phyloP scores from a whole-genome alignment of 2,888 invertebrate genomes.

The Dermolepida albohirtum region DNA sequence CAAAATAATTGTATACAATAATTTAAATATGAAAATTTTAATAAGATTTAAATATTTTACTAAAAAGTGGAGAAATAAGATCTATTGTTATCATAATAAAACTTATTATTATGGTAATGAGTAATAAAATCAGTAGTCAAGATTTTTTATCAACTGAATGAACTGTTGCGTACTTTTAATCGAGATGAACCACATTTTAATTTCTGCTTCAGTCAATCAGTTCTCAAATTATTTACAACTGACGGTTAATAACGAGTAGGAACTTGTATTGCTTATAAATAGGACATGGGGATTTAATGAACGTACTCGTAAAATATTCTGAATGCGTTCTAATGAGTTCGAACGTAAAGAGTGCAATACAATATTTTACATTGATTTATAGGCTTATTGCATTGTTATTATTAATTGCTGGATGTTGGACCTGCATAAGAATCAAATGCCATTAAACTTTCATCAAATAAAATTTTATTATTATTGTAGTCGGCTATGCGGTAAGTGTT shows the following conservation, averaged over 20 bases:
- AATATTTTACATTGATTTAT: constrained; percentile 22
- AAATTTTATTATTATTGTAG: constrained; percentile 17
- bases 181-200: too few species aligned
- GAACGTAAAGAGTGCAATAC: constrained; percentile 7
- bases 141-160: too few species aligned
- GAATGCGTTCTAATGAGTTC: constrained; percentile 26
- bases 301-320: constrained; percentile 23
- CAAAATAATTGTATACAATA: too few species aligned
- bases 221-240: constrained; percentile 11
- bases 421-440: constrained; percentile 17
- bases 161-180: too few species aligned
- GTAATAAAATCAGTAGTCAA: too few species aligned
- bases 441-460: constrained; percentile 18
- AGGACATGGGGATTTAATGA: constrained; percentile 13
- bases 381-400: constrained; percentile 23
- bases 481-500: background rate
- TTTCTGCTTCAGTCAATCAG: constrained; percentile 14
- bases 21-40: too few species aligned
- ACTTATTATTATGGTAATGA: too few species aligned
- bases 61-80: too few species aligned
- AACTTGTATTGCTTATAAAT: constrained; percentile 16
- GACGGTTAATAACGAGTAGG: constrained; percentile 13
- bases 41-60: too few species aligned
- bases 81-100: too few species aligned
- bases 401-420: constrained; percentile 25